phyloP scores from a whole-genome alignment of 2,888 invertebrate genomes.

The Toxonevra muliebris region DNA sequence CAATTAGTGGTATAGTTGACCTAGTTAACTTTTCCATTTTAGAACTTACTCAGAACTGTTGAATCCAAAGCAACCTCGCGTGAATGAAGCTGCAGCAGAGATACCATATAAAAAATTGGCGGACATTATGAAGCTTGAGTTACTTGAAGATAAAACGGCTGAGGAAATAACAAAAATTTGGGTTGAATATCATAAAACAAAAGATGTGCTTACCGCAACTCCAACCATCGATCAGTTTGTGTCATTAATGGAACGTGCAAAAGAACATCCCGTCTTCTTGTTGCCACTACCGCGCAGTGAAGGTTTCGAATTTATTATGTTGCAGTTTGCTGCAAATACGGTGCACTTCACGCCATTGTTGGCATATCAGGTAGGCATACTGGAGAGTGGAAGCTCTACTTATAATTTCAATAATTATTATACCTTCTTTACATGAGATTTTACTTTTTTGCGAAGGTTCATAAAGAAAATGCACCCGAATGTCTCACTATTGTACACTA shows the following conservation, averaged over 20 bases:
- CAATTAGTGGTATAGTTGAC: not conserved
- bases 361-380: constrained; percentile 75
- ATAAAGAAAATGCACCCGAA: constrained; percentile 89
- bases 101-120: constrained; percentile 69
- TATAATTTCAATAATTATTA: too few species aligned
- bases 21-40: constrained; percentile 19
- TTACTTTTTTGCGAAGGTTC: constrained; percentile 67
- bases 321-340: constrained; percentile 76
- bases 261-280: constrained; percentile 75
- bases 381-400: too few species aligned
- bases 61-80: constrained; percentile 70
- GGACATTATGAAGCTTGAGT: constrained; percentile 80
- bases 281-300: constrained; percentile 82
- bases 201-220: constrained; percentile 79
- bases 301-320: constrained; percentile 87
- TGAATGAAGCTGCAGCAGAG: constrained; percentile 45
- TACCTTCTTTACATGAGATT: too few species aligned
- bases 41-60: constrained; percentile 74
- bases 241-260: constrained; percentile 69
- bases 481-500: constrained; percentile 84
- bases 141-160: constrained; percentile 75
- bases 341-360: constrained; percentile 86
- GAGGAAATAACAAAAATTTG: constrained; percentile 81
- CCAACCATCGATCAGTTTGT: constrained; percentile 72
- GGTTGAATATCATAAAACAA: constrained; percentile 81